Conservation (phyloP, 2,113 vertebrate species). For the Dissostichus mawsoni region DNA sequence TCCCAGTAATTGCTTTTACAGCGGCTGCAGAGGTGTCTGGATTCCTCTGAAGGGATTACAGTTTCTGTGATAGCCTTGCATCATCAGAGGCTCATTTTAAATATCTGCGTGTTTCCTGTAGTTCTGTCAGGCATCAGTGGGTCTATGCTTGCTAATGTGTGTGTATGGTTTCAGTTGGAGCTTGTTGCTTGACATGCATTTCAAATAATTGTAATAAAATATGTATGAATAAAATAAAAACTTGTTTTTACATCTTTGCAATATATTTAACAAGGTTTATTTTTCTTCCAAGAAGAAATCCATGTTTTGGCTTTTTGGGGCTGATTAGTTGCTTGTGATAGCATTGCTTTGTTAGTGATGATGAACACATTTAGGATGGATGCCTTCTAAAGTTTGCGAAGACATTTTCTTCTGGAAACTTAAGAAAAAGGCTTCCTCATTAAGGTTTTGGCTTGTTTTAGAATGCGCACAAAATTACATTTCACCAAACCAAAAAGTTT, state of each 20-base stretch:
- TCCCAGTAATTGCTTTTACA: constrained; percentile 21
- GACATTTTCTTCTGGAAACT: no score
- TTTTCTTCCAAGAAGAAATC: no score
- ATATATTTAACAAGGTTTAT: background rate
- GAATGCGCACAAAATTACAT: no score
- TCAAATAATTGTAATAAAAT: no score
- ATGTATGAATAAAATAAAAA: no score
- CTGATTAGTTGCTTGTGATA: no score
- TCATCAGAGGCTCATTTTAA: constrained; percentile 47
- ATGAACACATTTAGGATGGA: background rate
- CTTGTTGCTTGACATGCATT: no score
- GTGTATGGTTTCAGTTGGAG: background rate
- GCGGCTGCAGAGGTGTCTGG: constrained; percentile 3
- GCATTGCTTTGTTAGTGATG: background rate
- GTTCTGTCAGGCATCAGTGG: constrained; percentile 3
- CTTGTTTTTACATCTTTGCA: no score
- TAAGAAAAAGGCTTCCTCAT: background rate
- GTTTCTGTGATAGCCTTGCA: constrained; percentile 42
- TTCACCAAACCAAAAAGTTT: no score
- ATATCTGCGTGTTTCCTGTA: constrained; percentile 21
- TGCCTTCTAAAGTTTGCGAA: background rate
- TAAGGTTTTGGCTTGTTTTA: background rate
- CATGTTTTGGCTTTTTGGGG: background rate
- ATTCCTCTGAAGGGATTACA: constrained; percentile 30
- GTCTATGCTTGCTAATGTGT: background rate